A percentile compares a stretch with the other conserved stretches of the same genome.
Conservation (phyloP, 2,888 invertebrate genomes). For the Tridacna crocea region DNA sequence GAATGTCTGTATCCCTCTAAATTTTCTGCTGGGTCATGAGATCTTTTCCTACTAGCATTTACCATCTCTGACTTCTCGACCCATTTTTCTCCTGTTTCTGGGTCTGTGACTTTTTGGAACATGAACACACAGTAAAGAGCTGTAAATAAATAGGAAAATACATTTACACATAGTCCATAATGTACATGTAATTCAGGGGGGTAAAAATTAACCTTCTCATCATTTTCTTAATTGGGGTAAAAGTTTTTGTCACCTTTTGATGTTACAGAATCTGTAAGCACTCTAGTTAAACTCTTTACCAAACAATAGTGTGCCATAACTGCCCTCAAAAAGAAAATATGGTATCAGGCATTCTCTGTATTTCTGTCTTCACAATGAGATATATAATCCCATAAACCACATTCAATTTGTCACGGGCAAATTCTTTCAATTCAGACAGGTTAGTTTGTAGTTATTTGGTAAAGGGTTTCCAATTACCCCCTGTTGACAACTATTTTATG, state of each 20-base stretch:
- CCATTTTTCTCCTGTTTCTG: slow-evolving; percentile 59
- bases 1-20: not conserved
- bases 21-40: not conserved
- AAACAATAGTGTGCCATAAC: too few species aligned
- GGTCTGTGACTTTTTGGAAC: slow-evolving; percentile 88
- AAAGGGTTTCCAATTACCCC: too few species aligned
- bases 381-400: too few species aligned
- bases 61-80: not conserved
- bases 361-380: too few species aligned
- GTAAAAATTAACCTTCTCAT: not conserved
- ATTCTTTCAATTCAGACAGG: too few species aligned
- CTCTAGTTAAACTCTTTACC: not conserved
- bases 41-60: slow-evolving; percentile 4
- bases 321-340: too few species aligned
- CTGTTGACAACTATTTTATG: too few species aligned
- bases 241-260: too few species aligned
- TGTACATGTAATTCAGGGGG: not conserved
- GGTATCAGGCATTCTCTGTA: too few species aligned
- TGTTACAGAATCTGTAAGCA: too few species aligned
- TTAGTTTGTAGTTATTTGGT: too few species aligned
- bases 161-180: not conserved
- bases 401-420: too few species aligned
- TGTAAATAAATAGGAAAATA: slow-evolving; percentile 58
- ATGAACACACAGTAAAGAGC: slow-evolving; percentile 91
- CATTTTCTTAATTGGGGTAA: not conserved